Percentiles rank a stretch among this genome's conserved stretches.
Evolutionary conservation across 2,888 invertebrate genomes (phyloP).

Genomic region (Cryptophagus acutangulus): DNA sequence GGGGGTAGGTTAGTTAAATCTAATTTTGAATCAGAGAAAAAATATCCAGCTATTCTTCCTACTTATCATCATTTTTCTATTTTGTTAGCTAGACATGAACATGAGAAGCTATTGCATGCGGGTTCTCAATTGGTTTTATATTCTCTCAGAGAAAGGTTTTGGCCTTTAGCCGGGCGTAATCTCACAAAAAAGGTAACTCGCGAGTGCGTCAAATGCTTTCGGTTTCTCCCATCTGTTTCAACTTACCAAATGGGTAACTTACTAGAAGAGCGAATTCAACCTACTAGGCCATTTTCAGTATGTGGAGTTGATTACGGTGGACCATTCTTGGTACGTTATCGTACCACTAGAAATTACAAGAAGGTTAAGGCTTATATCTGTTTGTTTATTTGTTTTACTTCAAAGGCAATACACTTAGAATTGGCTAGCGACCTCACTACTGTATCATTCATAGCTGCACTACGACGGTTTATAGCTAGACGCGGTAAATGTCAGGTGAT

Average conservation of each 20-base stretch:
- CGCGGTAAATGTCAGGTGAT: constrained; percentile 5
- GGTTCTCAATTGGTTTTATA: constrained; percentile 6
- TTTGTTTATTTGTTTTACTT: constrained; percentile 12
- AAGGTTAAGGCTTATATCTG: constrained; percentile 12
- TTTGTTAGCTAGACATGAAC: constrained; percentile 1
- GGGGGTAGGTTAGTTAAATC: constrained; percentile 9
- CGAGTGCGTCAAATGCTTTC: constrained; percentile 9
- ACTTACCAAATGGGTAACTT: constrained; percentile 16
- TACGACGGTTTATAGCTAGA: constrained; percentile 10
- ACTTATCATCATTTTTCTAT: constrained; percentile 1
- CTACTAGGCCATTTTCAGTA: constrained; percentile 8
- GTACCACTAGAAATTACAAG: constrained; percentile 2
- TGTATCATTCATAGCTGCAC: constrained; percentile 11
- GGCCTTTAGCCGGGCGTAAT: constrained; percentile 3
- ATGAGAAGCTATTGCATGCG: constrained; percentile 6
- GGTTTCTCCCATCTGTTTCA: neutral
- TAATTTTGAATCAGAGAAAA: neutral
- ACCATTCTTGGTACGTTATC: constrained; percentile 7
- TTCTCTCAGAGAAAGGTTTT: constrained; percentile 7
- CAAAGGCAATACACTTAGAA: constrained; percentile 14
- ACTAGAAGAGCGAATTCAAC: constrained; percentile 7
- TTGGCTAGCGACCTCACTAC: constrained; percentile 11
- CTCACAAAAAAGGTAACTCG: neutral
- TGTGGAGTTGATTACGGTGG: constrained; percentile 17
- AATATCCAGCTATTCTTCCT: constrained; percentile 8